phyloP scores from a whole-genome alignment of 2,113 vertebrate species.

The Podarcis muralis region DNA sequence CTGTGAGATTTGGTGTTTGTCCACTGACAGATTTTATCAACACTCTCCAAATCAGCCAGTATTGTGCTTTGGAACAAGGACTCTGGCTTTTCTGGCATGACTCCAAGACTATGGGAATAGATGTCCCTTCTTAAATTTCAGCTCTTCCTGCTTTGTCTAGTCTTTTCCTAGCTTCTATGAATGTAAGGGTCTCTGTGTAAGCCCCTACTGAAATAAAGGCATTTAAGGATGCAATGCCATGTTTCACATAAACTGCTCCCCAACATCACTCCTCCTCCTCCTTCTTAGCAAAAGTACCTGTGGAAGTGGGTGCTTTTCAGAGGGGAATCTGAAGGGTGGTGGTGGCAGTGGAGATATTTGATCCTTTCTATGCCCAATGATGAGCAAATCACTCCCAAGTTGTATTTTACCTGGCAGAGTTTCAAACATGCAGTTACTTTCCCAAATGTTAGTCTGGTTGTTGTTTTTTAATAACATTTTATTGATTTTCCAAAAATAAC shows the following conservation, averaged over 20 bases:
- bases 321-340: neutral
- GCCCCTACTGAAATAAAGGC: neutral
- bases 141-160: neutral
- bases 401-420: too few relatives aligned
- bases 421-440: too few relatives aligned
- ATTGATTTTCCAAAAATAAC: too few relatives aligned
- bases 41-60: neutral
- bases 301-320: neutral
- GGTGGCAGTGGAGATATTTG: too few relatives aligned
- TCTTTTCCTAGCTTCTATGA: fast-evolving
- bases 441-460: too few relatives aligned
- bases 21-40: neutral
- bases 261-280: neutral
- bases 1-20: neutral
- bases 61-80: neutral
- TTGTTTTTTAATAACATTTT: too few relatives aligned
- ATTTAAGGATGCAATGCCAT: neutral
- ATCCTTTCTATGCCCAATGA: neutral
- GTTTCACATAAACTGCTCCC: neutral
- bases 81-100: neutral
- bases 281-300: neutral
- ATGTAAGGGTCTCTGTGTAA: too few relatives aligned
- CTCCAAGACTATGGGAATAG: neutral
- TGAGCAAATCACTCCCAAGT: neutral
- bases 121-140: neutral